These are phyloP conservation scores for Euborellia annulipes DNA, from an alignment of 1,140 invertebrate genomes.

Conservation along the genomic window DNA sequence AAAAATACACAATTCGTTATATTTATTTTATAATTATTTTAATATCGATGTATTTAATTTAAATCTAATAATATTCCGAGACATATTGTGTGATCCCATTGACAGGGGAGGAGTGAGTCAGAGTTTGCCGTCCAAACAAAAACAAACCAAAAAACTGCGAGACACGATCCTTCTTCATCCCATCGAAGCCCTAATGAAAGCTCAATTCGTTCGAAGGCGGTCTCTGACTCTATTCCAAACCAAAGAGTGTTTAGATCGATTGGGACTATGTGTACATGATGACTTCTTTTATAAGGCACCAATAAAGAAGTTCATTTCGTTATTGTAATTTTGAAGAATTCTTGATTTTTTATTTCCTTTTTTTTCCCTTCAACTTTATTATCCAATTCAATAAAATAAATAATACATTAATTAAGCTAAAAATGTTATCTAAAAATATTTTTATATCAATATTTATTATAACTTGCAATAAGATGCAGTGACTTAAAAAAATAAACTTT, in stretches of 20 bases:
- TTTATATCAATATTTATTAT: no score
- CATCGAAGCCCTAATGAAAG: background rate
- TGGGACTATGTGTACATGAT: conserved; percentile 31
- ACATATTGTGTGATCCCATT: conserved; percentile 6
- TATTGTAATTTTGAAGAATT: conserved; percentile 15
- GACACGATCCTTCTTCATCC: conserved; percentile 3
- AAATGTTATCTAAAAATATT: no score
- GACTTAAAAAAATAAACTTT: no score
- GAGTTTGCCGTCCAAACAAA: conserved; percentile 1
- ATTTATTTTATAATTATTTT: conserved; percentile 2
- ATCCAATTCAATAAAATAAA: no score
- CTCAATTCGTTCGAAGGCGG: conserved; percentile 4
- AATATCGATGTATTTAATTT: conserved; percentile 7
- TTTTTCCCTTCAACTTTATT: no score
- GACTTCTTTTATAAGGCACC: conserved; percentile 28
- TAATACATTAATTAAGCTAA: no score
- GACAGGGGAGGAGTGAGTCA: background rate
- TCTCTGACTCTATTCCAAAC: conserved; percentile 10
- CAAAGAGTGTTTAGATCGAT: conserved; percentile 17
- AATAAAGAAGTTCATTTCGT: conserved; percentile 33
- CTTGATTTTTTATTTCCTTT: no score
- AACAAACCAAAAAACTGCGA: background rate
- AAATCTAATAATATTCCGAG: conserved; percentile 6
- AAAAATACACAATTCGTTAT: background rate
- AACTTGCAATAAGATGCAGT: no score